These are phyloP conservation scores for Florisuga fusca DNA, from an alignment of 2,797 vertebrate genomes.

Conservation along the genomic window DNA sequence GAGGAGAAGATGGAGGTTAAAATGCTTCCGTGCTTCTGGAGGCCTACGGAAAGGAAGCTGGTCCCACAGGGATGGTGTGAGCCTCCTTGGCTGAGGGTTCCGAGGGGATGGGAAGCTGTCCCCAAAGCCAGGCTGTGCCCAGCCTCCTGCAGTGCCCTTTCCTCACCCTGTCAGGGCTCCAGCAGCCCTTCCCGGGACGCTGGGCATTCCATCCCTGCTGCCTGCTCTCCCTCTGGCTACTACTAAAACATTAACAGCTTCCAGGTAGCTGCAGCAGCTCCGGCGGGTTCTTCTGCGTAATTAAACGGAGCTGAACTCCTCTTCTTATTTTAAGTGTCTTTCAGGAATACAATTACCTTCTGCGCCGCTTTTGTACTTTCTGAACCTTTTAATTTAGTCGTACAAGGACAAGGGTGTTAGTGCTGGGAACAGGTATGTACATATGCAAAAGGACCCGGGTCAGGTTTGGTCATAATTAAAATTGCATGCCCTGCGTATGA, in stretches of 20 bases:
- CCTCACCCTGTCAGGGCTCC: not conserved
- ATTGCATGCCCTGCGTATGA: not conserved
- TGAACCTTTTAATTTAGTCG: not conserved
- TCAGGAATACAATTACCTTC: slow-evolving; percentile 61
- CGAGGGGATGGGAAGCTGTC: no score
- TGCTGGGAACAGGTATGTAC: not conserved
- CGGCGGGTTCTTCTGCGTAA: not conserved
- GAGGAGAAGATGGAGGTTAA: slow-evolving; percentile 77
- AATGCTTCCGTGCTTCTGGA: not conserved
- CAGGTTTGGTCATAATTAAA: slow-evolving; percentile 17
- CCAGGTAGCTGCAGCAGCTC: not conserved
- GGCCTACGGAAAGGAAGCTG: not conserved
- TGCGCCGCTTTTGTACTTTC: not conserved
- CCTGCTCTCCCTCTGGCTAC: not conserved
- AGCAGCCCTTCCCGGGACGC: not conserved
- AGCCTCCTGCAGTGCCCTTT: not conserved
- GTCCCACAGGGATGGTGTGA: not conserved
- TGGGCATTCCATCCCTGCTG: not conserved
- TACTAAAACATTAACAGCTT: not conserved
- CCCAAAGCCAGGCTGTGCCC: no score
- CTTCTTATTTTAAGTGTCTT: slow-evolving; percentile 6
- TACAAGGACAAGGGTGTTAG: slow-evolving; percentile 8
- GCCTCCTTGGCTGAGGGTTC: not conserved
- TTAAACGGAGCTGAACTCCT: slow-evolving; percentile 6
- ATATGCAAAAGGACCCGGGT: not conserved